Evolutionary conservation across 1,140 invertebrate species (phyloP).

Genomic region (Pogonomyrmex barbatus): DNA sequence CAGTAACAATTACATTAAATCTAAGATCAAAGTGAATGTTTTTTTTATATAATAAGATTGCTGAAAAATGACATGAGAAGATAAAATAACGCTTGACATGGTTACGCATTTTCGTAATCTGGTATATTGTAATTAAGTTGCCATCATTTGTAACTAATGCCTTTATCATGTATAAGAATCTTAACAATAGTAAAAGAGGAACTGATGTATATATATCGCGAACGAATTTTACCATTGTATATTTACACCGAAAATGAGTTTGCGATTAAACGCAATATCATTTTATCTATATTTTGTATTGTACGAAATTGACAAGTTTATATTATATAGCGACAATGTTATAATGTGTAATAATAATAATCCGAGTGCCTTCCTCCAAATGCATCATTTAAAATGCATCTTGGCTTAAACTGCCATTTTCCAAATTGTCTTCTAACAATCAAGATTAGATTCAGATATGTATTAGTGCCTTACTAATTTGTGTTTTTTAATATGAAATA

Average conservation of each 20-base stretch:
- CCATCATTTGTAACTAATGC: conserved; percentile 36
- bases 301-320: background rate
- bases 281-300: background rate
- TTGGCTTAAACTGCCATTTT: background rate
- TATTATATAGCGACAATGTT: background rate
- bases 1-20: background rate
- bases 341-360: conserved; percentile 42
- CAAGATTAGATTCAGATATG: background rate
- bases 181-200: conserved; percentile 46
- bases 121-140: conserved; percentile 35
- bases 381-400: conserved; percentile 3
- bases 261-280: background rate
- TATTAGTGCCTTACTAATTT: conserved; percentile 48
- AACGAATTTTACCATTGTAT: conserved; percentile 45
- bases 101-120: conserved; percentile 30
- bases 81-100: background rate
- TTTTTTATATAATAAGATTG: conserved; percentile 9
- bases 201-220: conserved; percentile 48
- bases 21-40: background rate
- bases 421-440: conserved; percentile 44
- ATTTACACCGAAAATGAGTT: conserved; percentile 7
- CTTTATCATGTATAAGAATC: conserved; percentile 42
- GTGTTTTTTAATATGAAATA: conserved; percentile 18
- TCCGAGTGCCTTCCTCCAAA: conserved; percentile 31
- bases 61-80: background rate